phyloP scores from a whole-genome alignment of 2,888 invertebrate species.

The Acanthosepion lycidas region DNA sequence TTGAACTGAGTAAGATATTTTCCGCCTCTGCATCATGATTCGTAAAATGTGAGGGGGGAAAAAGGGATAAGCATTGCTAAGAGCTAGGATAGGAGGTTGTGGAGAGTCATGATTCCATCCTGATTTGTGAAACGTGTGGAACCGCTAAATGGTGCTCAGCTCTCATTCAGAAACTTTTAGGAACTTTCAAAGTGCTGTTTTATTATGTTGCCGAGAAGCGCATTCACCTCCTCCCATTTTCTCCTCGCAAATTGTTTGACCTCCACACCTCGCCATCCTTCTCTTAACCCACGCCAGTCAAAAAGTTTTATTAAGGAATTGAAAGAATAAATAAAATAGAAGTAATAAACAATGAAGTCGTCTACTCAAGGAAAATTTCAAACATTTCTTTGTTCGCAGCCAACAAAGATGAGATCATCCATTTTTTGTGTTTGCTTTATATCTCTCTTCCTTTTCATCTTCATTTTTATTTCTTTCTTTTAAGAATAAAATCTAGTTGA shows the following conservation, averaged over 20 bases:
- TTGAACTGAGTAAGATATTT: neutral
- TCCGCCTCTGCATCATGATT: neutral
- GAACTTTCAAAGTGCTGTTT: neutral
- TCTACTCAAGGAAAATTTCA: neutral
- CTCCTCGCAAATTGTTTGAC: neutral
- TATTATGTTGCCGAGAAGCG: neutral
- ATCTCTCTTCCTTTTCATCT: neutral
- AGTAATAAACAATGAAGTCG: neutral
- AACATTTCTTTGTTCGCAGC: neutral
- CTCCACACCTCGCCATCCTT: neutral
- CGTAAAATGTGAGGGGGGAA: too few relatives aligned
- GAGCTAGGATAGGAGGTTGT: too few relatives aligned
- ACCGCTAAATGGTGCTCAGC: neutral
- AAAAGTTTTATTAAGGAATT: neutral
- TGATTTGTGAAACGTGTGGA: neutral
- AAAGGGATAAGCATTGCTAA: too few relatives aligned
- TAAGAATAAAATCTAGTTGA: too few relatives aligned
- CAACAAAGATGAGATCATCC: slow-evolving; percentile 2
- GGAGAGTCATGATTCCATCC: neutral
- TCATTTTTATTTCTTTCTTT: too few relatives aligned
- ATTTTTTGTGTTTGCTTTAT: neutral
- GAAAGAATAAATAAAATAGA: neutral
- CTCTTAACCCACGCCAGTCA: neutral
- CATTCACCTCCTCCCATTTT: neutral
- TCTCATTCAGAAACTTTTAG: slow-evolving; percentile 14